Evolutionary conservation across 1,140 invertebrate species (phyloP).

Genomic region (Brachionus calyciflorus): DNA sequence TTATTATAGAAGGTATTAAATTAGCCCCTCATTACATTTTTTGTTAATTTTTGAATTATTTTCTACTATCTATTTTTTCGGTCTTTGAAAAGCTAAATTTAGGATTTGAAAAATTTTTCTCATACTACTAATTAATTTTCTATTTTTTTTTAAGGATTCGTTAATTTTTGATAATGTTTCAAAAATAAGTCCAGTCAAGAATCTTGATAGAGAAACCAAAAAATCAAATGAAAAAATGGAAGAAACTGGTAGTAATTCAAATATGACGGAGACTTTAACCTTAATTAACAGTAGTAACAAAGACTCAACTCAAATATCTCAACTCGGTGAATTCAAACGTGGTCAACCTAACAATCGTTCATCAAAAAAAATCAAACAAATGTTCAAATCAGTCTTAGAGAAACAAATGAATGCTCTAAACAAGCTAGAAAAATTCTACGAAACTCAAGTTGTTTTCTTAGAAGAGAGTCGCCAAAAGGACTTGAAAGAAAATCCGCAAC

Average conservation of each 20-base stretch:
- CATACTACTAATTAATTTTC: too few relatives aligned
- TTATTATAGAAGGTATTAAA: not conserved
- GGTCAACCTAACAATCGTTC: conserved; percentile 1
- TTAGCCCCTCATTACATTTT: too few relatives aligned
- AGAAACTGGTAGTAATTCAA: not conserved
- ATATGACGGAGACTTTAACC: conserved; percentile 2
- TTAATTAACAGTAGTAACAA: conserved; percentile 23
- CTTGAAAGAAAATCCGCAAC: conserved; percentile 10
- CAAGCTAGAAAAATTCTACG: conserved; percentile 44
- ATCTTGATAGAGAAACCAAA: not conserved
- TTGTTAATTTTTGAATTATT: not conserved
- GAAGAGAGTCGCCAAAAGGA: conserved; percentile 19
- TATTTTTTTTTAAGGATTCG: not conserved
- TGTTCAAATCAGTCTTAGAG: conserved; percentile 39
- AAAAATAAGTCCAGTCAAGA: not conserved
- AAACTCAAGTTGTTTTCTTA: conserved; percentile 4
- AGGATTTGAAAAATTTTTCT: too few relatives aligned
- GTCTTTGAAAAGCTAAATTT: not conserved
- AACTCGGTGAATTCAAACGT: not conserved
- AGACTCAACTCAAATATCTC: not conserved
- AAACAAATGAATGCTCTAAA: conserved; percentile 44
- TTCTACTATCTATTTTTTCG: not conserved
- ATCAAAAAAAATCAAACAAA: conserved; percentile 42
- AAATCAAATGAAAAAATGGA: not conserved
- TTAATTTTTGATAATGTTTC: conserved; percentile 7